phyloP scores from a whole-genome alignment of 2,888 invertebrate species.

The Drosophila glabriapex region DNA sequence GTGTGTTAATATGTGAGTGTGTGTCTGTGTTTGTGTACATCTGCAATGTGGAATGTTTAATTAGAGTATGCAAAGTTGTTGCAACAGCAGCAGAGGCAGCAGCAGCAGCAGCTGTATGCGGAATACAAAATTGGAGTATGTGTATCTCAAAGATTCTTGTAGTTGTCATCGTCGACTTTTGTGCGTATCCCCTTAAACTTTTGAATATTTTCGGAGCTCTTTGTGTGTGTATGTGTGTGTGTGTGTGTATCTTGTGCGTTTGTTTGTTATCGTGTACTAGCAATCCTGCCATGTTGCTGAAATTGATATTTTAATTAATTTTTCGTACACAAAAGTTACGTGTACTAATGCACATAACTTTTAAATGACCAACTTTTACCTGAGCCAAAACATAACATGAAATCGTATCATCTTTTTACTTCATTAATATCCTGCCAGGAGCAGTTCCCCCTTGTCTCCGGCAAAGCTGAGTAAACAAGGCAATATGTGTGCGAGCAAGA shows the following conservation, averaged over 20 bases:
- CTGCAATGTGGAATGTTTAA: constrained; percentile 68
- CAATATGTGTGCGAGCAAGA: constrained; percentile 11
- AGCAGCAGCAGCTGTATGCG: constrained; percentile 45
- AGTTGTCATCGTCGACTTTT: constrained; percentile 49
- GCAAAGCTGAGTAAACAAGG: not conserved
- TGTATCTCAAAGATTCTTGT: constrained; percentile 36
- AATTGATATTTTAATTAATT: constrained; percentile 79
- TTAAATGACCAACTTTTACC: constrained; percentile 70
- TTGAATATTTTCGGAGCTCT: constrained; percentile 16
- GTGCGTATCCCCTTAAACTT: constrained; percentile 20
- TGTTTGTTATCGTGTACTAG: constrained; percentile 39
- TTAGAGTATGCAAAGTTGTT: constrained; percentile 73
- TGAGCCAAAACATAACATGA: constrained; percentile 14
- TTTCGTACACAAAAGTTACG: constrained; percentile 49
- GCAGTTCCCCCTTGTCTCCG: constrained; percentile 21
- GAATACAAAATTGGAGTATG: constrained; percentile 7
- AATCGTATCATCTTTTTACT: constrained; percentile 30
- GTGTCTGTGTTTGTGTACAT: constrained; percentile 24
- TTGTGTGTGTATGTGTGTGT: constrained; percentile 3
- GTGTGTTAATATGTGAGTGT: not conserved
- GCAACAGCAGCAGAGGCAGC: constrained; percentile 31
- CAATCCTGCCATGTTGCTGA: constrained; percentile 58
- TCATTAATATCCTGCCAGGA: constrained; percentile 48
- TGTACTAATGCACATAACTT: constrained; percentile 54
- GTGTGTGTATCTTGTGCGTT: constrained; percentile 16